Conservation (phyloP, 2,797 vertebrate species). For the Antrozous pallidus region DNA sequence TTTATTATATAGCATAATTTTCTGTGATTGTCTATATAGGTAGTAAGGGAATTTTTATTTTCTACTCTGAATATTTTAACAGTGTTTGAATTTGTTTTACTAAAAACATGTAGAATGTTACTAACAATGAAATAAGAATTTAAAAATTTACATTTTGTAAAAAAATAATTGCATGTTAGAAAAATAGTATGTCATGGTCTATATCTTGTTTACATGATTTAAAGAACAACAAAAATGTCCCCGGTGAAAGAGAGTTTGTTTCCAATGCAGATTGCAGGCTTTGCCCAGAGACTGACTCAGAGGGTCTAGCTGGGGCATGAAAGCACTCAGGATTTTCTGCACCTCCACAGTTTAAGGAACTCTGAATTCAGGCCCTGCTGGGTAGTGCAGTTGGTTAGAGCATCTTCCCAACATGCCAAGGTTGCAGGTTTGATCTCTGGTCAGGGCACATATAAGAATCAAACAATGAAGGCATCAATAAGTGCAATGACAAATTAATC, state of each 20-base stretch:
- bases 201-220: neutral
- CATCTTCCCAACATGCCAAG: neutral
- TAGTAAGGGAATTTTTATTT: neutral
- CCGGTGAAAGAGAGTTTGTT: neutral
- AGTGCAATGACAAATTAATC: neutral
- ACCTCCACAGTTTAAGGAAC: neutral
- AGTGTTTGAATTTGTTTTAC: neutral
- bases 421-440: neutral
- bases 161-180: neutral
- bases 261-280: neutral
- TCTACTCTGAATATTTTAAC: neutral
- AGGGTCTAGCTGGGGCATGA: accelerated
- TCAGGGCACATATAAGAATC: neutral
- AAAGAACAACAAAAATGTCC: neutral
- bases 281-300: neutral
- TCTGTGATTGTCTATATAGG: neutral
- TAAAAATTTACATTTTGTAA: neutral
- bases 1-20: neutral
- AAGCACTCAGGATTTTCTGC: neutral
- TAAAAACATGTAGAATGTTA: neutral
- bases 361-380: neutral
- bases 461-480: neutral
- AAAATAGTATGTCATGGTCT: neutral
- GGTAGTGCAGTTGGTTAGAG: neutral
- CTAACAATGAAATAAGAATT: neutral